Base-by-base conservation (phyloP, 2,113 vertebrate species). In the Arizona elegans region DNA sequence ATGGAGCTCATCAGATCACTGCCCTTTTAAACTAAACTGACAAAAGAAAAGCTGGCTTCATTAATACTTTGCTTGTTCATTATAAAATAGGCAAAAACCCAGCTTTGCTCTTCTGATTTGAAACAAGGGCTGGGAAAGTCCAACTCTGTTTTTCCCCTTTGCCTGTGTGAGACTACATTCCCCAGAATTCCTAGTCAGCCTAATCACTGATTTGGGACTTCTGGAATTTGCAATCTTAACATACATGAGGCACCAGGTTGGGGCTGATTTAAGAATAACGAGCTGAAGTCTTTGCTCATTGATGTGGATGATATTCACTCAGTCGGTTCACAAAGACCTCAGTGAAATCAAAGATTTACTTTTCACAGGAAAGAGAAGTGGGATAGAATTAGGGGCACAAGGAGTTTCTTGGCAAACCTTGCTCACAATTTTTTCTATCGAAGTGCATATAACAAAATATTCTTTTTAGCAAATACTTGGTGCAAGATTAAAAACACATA, bases 31-130 rank as follows among this genome's bases (percentile, higher is more conserved):
- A 93, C 92, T 95, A 92, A 97, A 94, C 93, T 92, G 89, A 97
- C 95, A 92, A 93, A 47, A 96, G 96, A 89, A 94, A 92, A 94
- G 95, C 96, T 97, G 96, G 96, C 96, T 97, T 96, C 96, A 97
- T 97, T 97, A 97, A 97, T 97, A 97, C 94, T 94, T 95, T 94
- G 93, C 95, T 95, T 96, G 85, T 96, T 96, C 93, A 93, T 95
- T 91, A 86, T 93, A 96, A 96, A 95, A 93, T 58, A 86, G 92
- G 0, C 0, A 93, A 93, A 93, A 95, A 96, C 97, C 95, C 94
- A 95, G 93, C 92, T 89, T 8, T 81, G 90, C 90, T 92, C 91
- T 94, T 91, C 95, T 96, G 95, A 95, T 94, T 90, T 89, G 89
- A 93, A 95, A 96, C 96, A 96, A 96, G 96, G 96, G 94, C 95